Base-by-base conservation (phyloP, 1,140 invertebrate genomes). In the Drosophila melanica region DNA sequence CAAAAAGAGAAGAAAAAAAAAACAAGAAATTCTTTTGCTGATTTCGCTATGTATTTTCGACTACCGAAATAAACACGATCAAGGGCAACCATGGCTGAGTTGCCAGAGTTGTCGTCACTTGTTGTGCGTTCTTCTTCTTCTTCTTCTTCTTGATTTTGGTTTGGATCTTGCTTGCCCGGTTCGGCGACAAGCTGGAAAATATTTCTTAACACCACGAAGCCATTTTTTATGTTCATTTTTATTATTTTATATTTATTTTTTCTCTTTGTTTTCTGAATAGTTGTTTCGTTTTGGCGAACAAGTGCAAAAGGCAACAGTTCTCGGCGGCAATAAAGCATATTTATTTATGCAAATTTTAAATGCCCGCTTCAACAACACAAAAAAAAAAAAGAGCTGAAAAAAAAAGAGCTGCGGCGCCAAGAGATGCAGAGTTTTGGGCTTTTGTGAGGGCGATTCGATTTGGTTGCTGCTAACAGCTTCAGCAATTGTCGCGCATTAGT, bases 1-100 rank as follows among this genome's bases (percentile, higher is more conserved):
- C 42, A 62, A 30, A 59, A 35, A 50, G 44, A 66, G 42, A 67
- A 44, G 42, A 62, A 30, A 59, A 35, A 44, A 51, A 66, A 50
- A 67, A 60, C 63, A 67, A 85, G 79, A 75, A 86, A 86, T 85
- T 85, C 81, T 85, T 85, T 65, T 37, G 77, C 77, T 70, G 71
- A 48, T 55, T 59, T 74, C 44, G 53, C 54, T 59, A 53, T 79
- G 67, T 69, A 73, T 81, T 86, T 54, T 71, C 67, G 79, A 74
- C 75, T 79, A 84, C 79, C 84, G 79, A 87, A 82, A 87, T 87
- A 81, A 78, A 77, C 67, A 81, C 67, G 75, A 86, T 78, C 84
- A 89, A 87, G 84, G 84, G 76, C 74, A 82, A 71, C 68, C 30
- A 67, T 59, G 60, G 57, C 42, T 41, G 48, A 27, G 42, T 47